Conservation (phyloP, 2,797 vertebrate genomes). For the Rachycentron canadum region DNA sequence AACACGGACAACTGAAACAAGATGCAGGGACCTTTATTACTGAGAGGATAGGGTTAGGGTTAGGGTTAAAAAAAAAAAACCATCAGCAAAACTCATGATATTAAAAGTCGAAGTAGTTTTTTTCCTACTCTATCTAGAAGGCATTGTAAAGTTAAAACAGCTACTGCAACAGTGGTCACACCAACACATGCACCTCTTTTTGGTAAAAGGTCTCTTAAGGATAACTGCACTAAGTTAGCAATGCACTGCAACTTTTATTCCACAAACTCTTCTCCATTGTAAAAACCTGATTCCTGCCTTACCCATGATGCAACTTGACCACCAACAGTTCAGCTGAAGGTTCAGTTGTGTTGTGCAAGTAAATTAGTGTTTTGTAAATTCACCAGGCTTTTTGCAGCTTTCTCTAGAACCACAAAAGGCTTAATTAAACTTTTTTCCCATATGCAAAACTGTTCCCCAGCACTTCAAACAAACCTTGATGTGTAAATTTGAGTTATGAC, state of each 20-base stretch:
- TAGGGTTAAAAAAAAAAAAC: neutral
- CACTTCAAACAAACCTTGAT: neutral
- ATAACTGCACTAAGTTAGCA: too few species aligned
- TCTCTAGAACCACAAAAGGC: neutral
- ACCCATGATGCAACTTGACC: neutral
- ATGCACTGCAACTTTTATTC: too few species aligned
- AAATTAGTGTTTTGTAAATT: too few species aligned
- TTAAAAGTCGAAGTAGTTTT: neutral
- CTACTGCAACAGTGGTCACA: neutral
- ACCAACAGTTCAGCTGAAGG: too few species aligned
- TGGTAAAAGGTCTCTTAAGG: too few species aligned
- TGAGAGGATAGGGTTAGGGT: too few species aligned
- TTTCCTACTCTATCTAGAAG: too few species aligned
- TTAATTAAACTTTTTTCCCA: neutral
- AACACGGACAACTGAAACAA: constrained; percentile 88
- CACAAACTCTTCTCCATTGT: neutral
- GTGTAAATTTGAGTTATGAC: neutral
- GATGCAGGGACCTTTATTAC: neutral
- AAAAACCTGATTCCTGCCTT: neutral
- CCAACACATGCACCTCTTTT: neutral
- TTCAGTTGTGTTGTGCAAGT: neutral
- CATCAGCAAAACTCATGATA: neutral
- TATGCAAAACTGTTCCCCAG: neutral
- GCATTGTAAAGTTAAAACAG: too few species aligned
- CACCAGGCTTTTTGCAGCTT: neutral